These are phyloP conservation scores for Acanthornis magna DNA, from an alignment of 2,797 vertebrate genomes.

Conservation along the genomic window DNA sequence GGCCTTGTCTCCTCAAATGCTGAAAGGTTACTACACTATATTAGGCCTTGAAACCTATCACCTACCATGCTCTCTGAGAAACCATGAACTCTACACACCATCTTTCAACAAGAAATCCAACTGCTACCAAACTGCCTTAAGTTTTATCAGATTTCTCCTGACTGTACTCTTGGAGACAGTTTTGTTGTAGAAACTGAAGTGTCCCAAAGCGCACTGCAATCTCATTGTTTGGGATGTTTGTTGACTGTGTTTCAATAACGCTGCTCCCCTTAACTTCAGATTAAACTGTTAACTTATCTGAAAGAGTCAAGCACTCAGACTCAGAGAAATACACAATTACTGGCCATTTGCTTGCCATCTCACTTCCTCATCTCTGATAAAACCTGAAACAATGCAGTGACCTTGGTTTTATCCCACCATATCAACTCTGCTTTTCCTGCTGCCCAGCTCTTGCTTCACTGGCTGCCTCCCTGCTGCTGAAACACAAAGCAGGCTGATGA, in stretches of 20 bases:
- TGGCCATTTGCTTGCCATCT: not conserved
- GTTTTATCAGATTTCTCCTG: not conserved
- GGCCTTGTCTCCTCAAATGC: not conserved
- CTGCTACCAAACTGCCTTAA: not conserved
- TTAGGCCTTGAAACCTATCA: not conserved
- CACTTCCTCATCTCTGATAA: not conserved
- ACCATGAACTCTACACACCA: not conserved
- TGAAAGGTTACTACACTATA: rapidly evolving
- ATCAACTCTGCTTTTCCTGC: not conserved
- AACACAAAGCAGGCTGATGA: not conserved
- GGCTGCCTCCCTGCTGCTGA: not conserved
- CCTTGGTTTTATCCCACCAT: not conserved
- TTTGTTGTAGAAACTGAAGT: not conserved
- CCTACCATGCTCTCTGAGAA: not conserved
- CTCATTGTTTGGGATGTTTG: not conserved
- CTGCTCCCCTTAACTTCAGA: not conserved
- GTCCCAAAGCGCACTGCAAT: not conserved
- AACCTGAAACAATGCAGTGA: not conserved
- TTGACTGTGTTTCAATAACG: not conserved
- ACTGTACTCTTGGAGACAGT: not conserved
- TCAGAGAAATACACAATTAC: not conserved
- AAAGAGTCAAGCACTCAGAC: not conserved
- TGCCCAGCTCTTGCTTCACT: not conserved
- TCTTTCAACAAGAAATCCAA: not conserved
- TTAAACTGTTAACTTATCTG: not conserved